These are phyloP conservation scores for Caenorhabditis briggsae DNA, from an alignment of 1,140 invertebrate species.

Conservation along the genomic window DNA sequence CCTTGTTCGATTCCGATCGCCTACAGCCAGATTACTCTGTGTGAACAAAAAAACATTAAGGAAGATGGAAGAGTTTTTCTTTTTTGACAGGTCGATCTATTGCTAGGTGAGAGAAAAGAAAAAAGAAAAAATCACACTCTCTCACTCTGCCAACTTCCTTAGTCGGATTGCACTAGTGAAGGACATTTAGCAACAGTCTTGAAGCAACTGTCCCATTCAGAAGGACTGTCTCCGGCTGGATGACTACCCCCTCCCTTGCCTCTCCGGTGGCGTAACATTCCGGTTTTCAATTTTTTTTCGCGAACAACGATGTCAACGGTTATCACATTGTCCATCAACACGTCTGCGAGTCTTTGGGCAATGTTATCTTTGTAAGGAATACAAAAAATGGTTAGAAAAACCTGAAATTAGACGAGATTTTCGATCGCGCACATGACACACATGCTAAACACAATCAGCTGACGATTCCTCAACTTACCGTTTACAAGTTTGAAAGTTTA, in stretches of 20 bases:
- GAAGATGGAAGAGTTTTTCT: not conserved
- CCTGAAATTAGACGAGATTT: slow-evolving; percentile 49
- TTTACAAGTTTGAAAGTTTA: slow-evolving; percentile 34
- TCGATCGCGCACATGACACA: slow-evolving; percentile 52
- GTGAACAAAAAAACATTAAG: slow-evolving; percentile 18
- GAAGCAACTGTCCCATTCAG: slow-evolving; percentile 3
- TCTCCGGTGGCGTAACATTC: slow-evolving; percentile 50
- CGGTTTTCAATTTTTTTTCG: slow-evolving; percentile 51
- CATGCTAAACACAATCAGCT: slow-evolving; percentile 54
- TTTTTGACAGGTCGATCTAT: not conserved
- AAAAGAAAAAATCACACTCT: not conserved
- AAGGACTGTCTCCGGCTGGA: not conserved
- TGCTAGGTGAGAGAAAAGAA: not conserved
- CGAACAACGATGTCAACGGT: slow-evolving; percentile 53
- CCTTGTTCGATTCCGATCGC: slow-evolving; percentile 2
- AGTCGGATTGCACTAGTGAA: slow-evolving; percentile 12
- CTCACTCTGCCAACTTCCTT: slow-evolving; percentile 23
- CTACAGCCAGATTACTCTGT: not conserved
- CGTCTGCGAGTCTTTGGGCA: slow-evolving; percentile 50
- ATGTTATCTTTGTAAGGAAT: slow-evolving; percentile 56
- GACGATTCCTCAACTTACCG: slow-evolving; percentile 3
- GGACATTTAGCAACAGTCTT: slow-evolving; percentile 29
- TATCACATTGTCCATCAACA: slow-evolving; percentile 56
- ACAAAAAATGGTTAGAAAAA: slow-evolving; percentile 35
- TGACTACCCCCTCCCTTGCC: not conserved